Base-by-base conservation (phyloP, 2,888 invertebrate genomes). In the Xestoiulus laeticollis region DNA sequence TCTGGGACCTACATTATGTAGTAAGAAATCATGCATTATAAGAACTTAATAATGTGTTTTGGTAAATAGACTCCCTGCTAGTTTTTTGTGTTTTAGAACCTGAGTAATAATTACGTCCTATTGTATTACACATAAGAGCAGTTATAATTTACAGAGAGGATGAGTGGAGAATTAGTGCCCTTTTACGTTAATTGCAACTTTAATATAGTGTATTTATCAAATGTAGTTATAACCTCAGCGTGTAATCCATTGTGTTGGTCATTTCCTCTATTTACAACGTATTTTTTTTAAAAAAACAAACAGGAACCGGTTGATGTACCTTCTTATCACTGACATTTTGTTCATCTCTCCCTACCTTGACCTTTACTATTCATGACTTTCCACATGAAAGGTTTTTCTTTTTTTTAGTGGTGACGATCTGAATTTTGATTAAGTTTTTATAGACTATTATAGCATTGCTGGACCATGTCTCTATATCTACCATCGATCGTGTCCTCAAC, bases 291-390 rank as follows among this genome's bases (percentile, higher is more conserved):
- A n/a, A n/a, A n/a, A n/a, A 10, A 30, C 30, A 1, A 30, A 78
- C 78, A 4, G 12, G 12, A 78, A 78, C 78, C 78, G 78, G 78
- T 78, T 78, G 78, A 30, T 78, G 78, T 78, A 78, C 30, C 78
- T 78, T 68, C 68, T 68, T 68, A 68, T 68, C 68, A 22, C 68
- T 68, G 14, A 30, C 30, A 26, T 78, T 78, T 30, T 78, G 78
- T 30, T 78, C 78, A 78, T 30, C 78, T 78, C 78, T 78, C 78
- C 78, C 78, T 78, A 78, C 78, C 78, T 78, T 78, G 78, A 78
- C 78, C 78, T 78, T 78, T 68, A 14, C 78, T 78, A 78, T 78
- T 78, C 78, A 78, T 78, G 78, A 78, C 78, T 78, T 78, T 78
- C 78, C 78, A 78, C 78, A 78, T 78, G 78, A 78, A 78, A 78